Evolutionary conservation across 1,140 invertebrate genomes (phyloP), one percentile per base, ranked within the genome.

Genomic region (Drosophila nannoptera): DNA sequence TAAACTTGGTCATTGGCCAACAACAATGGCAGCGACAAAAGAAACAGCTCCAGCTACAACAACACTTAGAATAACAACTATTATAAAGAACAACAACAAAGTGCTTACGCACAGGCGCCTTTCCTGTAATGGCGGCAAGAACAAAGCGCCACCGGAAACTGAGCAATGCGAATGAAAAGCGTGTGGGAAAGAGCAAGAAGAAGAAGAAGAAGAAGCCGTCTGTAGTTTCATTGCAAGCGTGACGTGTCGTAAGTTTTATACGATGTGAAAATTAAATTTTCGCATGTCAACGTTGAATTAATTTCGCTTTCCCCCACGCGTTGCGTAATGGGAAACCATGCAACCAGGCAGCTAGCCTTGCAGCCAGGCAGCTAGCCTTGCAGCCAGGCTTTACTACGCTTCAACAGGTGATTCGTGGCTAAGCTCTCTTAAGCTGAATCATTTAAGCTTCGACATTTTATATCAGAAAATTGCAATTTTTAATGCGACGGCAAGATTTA

Each of bases 231-330:
- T 42, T 60, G 69, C 75, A 73, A 84, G 81, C 80, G 75, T 84
- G 80, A 83, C 80, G 60, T 53, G 74, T 64, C 62, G 46, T 69
- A 70, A 83, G 80, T 75, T 80, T 76, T 65, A 55, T 54, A 60
- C 42, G 69, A 77, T 63, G 76, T 73, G 80, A 68, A 84, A 84
- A 84, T 80, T 80, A 80, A 84, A 80, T 84, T 80, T 77, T 86
- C 63, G 80, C 80, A 84, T 84, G 80, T 77, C 81, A 80, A 60
- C 60, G 36, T 49, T 48, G 48, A 80, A 84, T 84, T 84, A 74
- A 77, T 83, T 75, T 36, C 36, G 33, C 46, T 60, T 14, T 45
- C 33, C 54, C 56, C 31, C 6, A 11, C 33, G 50, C 52, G 53
- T 59, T 67, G 35, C 22, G 58, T 61, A 61, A 61, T 50, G 46